Conservation (phyloP, 2,888 invertebrate species). For the Protodeltote pygarga region DNA sequence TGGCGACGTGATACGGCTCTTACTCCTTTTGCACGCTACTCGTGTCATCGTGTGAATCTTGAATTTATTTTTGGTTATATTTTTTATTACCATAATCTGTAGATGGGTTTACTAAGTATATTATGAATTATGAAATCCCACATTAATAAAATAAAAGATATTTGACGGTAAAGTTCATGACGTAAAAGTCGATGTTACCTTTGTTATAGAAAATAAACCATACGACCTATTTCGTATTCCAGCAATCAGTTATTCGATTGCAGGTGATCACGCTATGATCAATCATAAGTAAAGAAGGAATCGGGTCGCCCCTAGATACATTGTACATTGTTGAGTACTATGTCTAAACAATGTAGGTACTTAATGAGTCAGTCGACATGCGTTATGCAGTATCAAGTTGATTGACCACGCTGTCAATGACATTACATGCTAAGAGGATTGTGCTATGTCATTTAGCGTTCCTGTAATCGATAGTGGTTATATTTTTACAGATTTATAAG, state of each 20-base stretch:
- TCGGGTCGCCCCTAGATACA: constrained; percentile 38
- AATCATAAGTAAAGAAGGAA: constrained; percentile 35
- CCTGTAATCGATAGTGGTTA: constrained; percentile 22
- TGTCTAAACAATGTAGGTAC: constrained; percentile 39
- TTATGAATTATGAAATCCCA: too few species aligned
- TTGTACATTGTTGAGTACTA: constrained; percentile 35
- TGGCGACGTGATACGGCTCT: constrained; percentile 35
- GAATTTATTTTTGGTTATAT: constrained; percentile 17
- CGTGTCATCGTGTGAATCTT: constrained; percentile 10
- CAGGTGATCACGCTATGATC: constrained; percentile 47
- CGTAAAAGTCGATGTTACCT: constrained; percentile 13
- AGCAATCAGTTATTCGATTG: constrained; percentile 40
- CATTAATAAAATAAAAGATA: too few species aligned
- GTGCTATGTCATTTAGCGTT: constrained; percentile 17
- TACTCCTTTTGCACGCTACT: constrained; percentile 19
- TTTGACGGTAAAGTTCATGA: too few species aligned
- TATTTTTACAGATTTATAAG: constrained; percentile 6
- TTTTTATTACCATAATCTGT: constrained; percentile 1
- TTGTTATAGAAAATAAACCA: constrained; percentile 14
- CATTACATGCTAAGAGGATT: constrained; percentile 33
- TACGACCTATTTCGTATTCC: constrained; percentile 40
- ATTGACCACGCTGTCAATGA: constrained; percentile 48
- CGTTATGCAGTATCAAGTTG: constrained; percentile 41
- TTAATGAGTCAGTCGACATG: constrained; percentile 40
- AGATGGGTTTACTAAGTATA: constrained; percentile 1